phyloP scores from a whole-genome alignment of 2,113 vertebrate genomes.

The Phrynosoma blainvillii region DNA sequence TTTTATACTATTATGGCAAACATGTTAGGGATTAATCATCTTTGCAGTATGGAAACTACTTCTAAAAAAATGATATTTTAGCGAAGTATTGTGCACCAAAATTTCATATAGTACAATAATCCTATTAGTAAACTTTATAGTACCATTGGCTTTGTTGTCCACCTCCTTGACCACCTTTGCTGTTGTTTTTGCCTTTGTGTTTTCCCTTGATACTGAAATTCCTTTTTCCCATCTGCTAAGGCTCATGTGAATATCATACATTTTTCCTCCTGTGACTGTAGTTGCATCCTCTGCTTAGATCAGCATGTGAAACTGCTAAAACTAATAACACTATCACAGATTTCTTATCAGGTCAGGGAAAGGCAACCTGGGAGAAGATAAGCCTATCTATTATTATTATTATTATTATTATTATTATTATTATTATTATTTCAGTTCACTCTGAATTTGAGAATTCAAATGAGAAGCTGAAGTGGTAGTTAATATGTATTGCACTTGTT shows the following conservation, averaged over 20 bases:
- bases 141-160: conserved; percentile 27
- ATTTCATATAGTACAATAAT: conserved; percentile 54
- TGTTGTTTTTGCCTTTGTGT: conserved; percentile 17
- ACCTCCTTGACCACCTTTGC: conserved; percentile 29
- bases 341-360: conserved; percentile 5
- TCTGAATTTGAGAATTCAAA: neutral
- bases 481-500: neutral
- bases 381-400: neutral
- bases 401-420: no score
- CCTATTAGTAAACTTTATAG: conserved; percentile 55
- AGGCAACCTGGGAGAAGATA: conserved; percentile 1
- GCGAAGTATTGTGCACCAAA: conserved; percentile 29
- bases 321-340: conserved; percentile 4
- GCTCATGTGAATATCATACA: neutral
- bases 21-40: conserved; percentile 1
- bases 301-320: neutral
- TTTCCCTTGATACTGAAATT: conserved; percentile 47
- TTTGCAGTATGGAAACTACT: conserved; percentile 25
- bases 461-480: neutral
- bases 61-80: conserved; percentile 33
- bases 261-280: neutral
- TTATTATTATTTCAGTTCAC: neutral
- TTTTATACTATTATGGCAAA: neutral
- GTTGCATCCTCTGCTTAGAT: conserved; percentile 3
- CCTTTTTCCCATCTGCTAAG: conserved; percentile 22